These are phyloP conservation scores for Cherax destructor DNA, from an alignment of 1,140 invertebrate genomes.

Conservation along the genomic window DNA sequence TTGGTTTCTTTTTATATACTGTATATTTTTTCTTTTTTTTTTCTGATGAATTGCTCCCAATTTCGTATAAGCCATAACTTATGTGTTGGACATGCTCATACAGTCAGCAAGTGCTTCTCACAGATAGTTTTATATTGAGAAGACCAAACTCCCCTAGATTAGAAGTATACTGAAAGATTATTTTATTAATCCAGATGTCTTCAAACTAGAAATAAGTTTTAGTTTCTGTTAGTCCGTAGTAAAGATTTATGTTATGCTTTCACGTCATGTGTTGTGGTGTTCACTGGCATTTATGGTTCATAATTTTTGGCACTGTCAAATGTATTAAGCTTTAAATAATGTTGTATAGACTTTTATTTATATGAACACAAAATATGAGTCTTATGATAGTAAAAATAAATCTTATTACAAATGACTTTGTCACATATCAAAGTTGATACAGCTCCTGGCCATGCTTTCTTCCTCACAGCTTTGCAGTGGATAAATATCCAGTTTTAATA, in stretches of 20 bases:
- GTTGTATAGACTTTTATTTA: slow-evolving; percentile 20
- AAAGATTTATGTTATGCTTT: slow-evolving; percentile 54
- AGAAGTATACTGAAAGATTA: slow-evolving; percentile 47
- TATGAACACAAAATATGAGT: background rate
- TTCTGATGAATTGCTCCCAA: slow-evolving; percentile 50
- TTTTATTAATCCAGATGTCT: slow-evolving; percentile 60
- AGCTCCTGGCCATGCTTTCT: slow-evolving; percentile 33
- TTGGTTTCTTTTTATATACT: slow-evolving; percentile 44
- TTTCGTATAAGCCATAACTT: slow-evolving; percentile 56
- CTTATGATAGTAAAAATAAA: background rate
- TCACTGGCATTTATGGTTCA: slow-evolving; percentile 21
- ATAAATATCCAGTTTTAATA: slow-evolving; percentile 19
- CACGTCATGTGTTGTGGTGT: slow-evolving; percentile 50
- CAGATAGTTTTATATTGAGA: slow-evolving; percentile 54
- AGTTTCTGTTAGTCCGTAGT: slow-evolving; percentile 47
- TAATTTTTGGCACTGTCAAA: slow-evolving; percentile 10
- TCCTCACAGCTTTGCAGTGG: slow-evolving; percentile 41
- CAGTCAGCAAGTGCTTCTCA: slow-evolving; percentile 60
- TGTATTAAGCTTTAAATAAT: slow-evolving; percentile 33
- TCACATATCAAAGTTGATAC: slow-evolving; percentile 30
- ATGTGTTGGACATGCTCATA: slow-evolving; percentile 65
- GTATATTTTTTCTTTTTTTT: slow-evolving; percentile 42
- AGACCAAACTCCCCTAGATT: slow-evolving; percentile 66
- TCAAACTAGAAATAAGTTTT: slow-evolving; percentile 44
- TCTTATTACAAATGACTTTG: slow-evolving; percentile 25